phyloP scores from a whole-genome alignment of 2,888 invertebrate species.

The Hemaris fuciformis region DNA sequence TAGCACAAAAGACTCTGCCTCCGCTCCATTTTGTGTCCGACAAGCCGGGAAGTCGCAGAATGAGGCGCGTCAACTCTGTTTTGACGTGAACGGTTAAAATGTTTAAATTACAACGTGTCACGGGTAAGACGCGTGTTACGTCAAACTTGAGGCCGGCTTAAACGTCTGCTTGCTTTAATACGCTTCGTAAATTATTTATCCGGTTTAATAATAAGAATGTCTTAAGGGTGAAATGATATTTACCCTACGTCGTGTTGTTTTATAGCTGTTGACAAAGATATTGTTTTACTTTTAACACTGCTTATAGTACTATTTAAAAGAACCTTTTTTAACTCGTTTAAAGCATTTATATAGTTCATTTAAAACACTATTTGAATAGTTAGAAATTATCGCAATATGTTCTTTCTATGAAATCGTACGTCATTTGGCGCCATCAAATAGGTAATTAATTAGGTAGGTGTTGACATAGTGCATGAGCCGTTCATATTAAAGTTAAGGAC shows the following conservation, averaged over 20 bases:
- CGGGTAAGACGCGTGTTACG: constrained; percentile 21
- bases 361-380: too few species aligned
- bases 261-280: background rate
- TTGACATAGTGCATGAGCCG: constrained; percentile 11
- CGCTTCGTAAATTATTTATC: background rate
- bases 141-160: constrained; percentile 7
- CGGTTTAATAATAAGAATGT: background rate
- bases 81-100: constrained; percentile 55
- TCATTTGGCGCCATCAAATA: background rate
- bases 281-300: too few species aligned
- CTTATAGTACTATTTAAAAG: too few species aligned
- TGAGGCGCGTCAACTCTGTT: constrained; percentile 68
- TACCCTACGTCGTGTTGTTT: background rate
- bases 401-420: background rate
- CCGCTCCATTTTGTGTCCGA: constrained; percentile 76
- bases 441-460: background rate
- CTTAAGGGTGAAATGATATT: background rate
- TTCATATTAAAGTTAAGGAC: constrained; percentile 39
- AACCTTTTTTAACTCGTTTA: too few species aligned
- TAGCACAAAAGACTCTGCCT: constrained; percentile 76
- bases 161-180: background rate
- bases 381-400: background rate
- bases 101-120: constrained; percentile 42
- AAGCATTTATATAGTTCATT: too few species aligned
- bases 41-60: constrained; percentile 71